phyloP scores from a whole-genome alignment of 2,888 invertebrate species.

The Iselma pallidipennis region DNA sequence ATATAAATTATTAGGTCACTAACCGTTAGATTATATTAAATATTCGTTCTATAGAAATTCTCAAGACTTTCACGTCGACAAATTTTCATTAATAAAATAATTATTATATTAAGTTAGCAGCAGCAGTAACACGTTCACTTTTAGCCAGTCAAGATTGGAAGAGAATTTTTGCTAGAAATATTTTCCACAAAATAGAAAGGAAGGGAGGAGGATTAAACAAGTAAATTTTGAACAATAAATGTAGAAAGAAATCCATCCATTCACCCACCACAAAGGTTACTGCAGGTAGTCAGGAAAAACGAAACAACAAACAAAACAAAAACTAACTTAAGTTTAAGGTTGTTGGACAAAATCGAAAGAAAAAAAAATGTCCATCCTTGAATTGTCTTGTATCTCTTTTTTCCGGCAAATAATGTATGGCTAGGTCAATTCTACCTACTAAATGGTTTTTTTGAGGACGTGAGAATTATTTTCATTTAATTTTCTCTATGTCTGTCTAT shows the following conservation, averaged over 20 bases:
- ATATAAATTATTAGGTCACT: background rate
- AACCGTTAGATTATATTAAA: constrained; percentile 1
- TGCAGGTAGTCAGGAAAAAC: background rate
- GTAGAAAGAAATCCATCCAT: too few species aligned
- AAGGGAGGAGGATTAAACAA: too few species aligned
- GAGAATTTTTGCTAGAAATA: background rate
- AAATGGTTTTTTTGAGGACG: background rate
- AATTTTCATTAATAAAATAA: background rate
- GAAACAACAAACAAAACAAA: background rate
- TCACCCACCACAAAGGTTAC: background rate
- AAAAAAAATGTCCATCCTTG: background rate
- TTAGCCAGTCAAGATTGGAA: too few species aligned
- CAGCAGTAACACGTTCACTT: too few species aligned
- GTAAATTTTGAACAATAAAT: too few species aligned
- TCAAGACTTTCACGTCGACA: background rate
- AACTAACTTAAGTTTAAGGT: too few species aligned
- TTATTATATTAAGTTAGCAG: background rate
- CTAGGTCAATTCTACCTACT: background rate
- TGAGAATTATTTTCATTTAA: background rate
- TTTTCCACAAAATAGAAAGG: background rate
- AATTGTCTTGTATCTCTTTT: background rate
- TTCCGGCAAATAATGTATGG: background rate
- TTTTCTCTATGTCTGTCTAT: too few species aligned
- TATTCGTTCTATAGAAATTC: background rate
- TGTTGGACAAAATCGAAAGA: background rate